phyloP scores from a whole-genome alignment of 2,888 invertebrate species.

The Stegophylla sp. region DNA sequence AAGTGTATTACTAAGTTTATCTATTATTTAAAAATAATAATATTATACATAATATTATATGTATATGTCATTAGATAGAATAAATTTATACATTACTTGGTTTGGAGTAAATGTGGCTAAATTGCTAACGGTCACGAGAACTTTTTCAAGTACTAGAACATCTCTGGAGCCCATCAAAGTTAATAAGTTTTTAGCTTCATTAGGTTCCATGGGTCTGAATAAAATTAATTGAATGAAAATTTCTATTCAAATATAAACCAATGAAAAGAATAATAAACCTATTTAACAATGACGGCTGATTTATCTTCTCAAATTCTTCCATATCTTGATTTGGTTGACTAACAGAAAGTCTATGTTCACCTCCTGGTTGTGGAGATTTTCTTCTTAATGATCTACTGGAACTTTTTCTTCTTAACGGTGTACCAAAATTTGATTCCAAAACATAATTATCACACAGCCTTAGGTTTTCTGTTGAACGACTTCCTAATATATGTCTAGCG shows the following conservation, averaged over 20 bases:
- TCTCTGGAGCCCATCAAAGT: conserved; percentile 67
- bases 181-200: conserved; percentile 67
- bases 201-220: conserved; percentile 65
- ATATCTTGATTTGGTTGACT: conserved; percentile 44
- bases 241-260: background rate
- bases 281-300: conserved; percentile 39
- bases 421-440: conserved; percentile 63
- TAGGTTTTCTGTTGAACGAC: conserved; percentile 66
- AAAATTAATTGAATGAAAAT: too few species aligned
- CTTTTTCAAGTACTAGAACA: conserved; percentile 66
- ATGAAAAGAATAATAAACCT: conserved; percentile 27
- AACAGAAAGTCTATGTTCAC: conserved; percentile 39
- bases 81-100: conserved; percentile 64
- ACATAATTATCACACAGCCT: conserved; percentile 62
- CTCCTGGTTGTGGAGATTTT: conserved; percentile 59
- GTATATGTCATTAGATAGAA: background rate
- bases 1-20: too few species aligned
- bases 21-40: too few species aligned
- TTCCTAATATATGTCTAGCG: conserved; percentile 65
- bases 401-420: conserved; percentile 65
- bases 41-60: too few species aligned
- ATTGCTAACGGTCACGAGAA: conserved; percentile 67
- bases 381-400: conserved; percentile 64
- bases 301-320: conserved; percentile 51
- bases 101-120: conserved; percentile 68